Evolutionary conservation across 2,797 vertebrate species (phyloP).

Genomic region (Cetoscarus ocellatus): DNA sequence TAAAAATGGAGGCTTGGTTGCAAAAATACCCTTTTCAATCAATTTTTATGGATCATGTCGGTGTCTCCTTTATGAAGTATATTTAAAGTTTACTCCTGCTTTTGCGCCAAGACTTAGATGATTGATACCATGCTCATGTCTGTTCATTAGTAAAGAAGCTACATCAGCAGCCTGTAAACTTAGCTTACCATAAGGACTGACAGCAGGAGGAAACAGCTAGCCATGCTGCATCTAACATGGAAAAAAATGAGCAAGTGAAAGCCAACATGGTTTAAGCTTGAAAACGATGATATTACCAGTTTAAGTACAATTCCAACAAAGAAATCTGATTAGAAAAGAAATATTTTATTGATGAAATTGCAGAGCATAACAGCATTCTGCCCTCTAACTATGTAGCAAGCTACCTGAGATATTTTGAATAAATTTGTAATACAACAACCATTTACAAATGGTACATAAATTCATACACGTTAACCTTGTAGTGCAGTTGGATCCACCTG

Average conservation of each 20-base stretch:
- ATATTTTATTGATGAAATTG: background rate
- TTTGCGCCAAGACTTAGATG: background rate
- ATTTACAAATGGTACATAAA: too few relatives aligned
- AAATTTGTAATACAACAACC: too few relatives aligned
- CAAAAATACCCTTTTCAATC: constrained; percentile 13
- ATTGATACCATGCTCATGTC: background rate
- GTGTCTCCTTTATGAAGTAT: background rate
- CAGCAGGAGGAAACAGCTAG: background rate
- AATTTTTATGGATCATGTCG: constrained; percentile 5
- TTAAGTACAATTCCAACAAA: background rate
- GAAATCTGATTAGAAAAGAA: background rate
- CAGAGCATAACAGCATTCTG: too few relatives aligned
- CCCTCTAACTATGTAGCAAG: too few relatives aligned
- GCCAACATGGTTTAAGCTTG: background rate
- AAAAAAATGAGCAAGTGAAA: background rate
- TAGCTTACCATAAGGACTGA: constrained; percentile 5
- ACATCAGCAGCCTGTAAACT: background rate
- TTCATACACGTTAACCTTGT: too few relatives aligned
- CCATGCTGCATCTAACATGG: background rate
- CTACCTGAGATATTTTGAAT: too few relatives aligned
- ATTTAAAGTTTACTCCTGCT: background rate
- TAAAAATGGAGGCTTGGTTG: background rate
- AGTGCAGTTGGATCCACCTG: too few relatives aligned
- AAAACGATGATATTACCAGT: background rate
- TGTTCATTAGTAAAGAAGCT: background rate